Evolutionary conservation across 30 jellyfish, hydroid and myxozoan species (phyloP).

Genomic region (Turritopsis dohrnii): DNA sequence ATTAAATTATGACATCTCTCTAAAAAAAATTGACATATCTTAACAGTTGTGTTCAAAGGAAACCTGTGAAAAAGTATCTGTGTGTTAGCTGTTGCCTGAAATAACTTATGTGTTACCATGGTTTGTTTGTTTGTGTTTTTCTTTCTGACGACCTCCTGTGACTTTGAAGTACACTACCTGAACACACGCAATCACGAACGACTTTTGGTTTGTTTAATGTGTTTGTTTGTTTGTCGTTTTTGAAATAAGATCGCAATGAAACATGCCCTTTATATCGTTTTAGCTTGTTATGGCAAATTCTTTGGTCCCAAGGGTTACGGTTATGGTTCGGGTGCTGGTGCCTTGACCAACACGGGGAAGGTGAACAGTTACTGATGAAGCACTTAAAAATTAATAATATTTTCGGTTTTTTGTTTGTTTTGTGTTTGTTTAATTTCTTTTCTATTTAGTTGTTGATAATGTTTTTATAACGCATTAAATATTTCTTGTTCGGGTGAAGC

Average conservation of each 20-base stretch:
- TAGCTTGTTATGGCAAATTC: constrained; percentile 81
- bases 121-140: too few species aligned
- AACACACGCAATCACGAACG: not conserved
- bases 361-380: not conserved
- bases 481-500: too few species aligned
- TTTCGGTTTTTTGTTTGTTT: not conserved
- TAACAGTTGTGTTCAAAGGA: not conserved
- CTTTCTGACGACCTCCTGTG: too few species aligned
- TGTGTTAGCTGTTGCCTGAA: not conserved
- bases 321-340: constrained; percentile 95
- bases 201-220: not conserved
- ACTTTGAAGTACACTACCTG: not conserved
- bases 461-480: not conserved
- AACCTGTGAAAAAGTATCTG: not conserved
- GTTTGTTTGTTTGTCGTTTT: not conserved
- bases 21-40: not conserved
- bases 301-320: constrained; percentile 98
- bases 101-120: not conserved
- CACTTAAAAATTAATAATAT: not conserved
- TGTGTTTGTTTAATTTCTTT: too few species aligned
- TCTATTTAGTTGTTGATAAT: not conserved
- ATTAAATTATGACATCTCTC: not conserved
- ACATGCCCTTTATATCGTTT: too few species aligned
- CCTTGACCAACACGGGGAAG: constrained; percentile 39
- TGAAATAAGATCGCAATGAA: too few species aligned